phyloP scores from a whole-genome alignment of 1,140 invertebrate genomes.

The Apocrypta bakeri region DNA sequence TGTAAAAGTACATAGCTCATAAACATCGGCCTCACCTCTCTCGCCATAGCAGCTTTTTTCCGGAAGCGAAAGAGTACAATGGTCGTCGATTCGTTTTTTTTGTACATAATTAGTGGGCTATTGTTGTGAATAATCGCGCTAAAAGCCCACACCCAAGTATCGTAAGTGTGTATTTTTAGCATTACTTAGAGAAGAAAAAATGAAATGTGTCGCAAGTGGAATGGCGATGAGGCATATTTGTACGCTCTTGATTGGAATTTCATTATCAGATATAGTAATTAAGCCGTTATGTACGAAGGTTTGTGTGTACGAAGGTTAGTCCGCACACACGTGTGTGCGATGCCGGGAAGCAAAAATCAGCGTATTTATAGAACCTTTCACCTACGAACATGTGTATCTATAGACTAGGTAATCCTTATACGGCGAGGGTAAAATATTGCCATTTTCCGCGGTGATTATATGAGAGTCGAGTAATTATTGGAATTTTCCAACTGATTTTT shows the following conservation, averaged over 20 bases:
- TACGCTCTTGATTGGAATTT: too few relatives aligned
- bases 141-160: not conserved
- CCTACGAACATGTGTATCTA: not conserved
- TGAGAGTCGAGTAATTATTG: constrained; percentile 41
- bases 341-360: constrained; percentile 2
- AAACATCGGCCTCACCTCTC: not conserved
- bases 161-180: too few relatives aligned
- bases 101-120: constrained; percentile 41
- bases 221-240: not conserved
- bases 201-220: too few relatives aligned
- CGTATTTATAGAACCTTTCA: constrained; percentile 40
- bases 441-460: constrained; percentile 44
- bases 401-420: constrained; percentile 15
- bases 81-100: not conserved
- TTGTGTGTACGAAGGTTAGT: not conserved
- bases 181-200: too few relatives aligned
- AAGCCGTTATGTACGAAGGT: constrained; percentile 40
- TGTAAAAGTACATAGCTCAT: constrained; percentile 10
- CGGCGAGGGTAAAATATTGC: constrained; percentile 35
- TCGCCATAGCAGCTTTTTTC: not conserved
- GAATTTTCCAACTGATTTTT: constrained; percentile 38
- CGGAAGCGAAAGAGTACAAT: not conserved
- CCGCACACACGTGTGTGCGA: not conserved
- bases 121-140: constrained; percentile 31
- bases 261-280: constrained; percentile 39